Base-by-base conservation (phyloP, 2,113 vertebrate genomes). In the Oriolus oriolus region DNA sequence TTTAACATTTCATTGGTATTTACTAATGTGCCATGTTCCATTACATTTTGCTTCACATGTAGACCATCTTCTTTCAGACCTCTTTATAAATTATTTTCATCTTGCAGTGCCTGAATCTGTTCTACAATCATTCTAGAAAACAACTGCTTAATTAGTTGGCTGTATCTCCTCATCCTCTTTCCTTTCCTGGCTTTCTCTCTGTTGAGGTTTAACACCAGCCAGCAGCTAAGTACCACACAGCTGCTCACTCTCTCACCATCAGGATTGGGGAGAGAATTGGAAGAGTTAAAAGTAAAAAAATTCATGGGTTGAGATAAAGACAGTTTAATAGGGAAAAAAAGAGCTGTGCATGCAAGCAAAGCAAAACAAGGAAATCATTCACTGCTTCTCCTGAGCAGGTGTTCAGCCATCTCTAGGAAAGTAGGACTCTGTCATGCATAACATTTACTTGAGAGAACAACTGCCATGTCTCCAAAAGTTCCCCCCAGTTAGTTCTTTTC, bases 101-200 rank as follows among this genome's bases (percentile, higher is more conserved):
- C 35, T 78, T 87, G 19, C 41, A 49, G 15, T 56, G 74, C 47
- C 66, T 0, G 0, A 95, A 57, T 83, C 74, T 94, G 45, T 75
- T 91, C 70, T 65, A 60, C 65, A 82, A 56, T 47, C 47, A 87
- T 63, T 91, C 69, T 77, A 73, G 69, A 68, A 91, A 91, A 78
- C 10, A 89, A 60, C 61, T 87, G 37, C 49, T 87, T 95, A 87
- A 94, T 95, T 94, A 91, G 65, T 64, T 93, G 70, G 75, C 66
- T 56, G 5, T 39, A 31, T 53, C 28, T 69, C 16, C 73, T 79
- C 49, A 83, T 82, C 27, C 18, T 63, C 35, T 70, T 73, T 82
- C 16, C 30, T 70, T 64, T 68, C 31, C 74, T 69, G 49, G 20
- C 15, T 86, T 86, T 73, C 15, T n/a, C 28, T 60, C n/a, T 49